Base-by-base conservation (phyloP, 1,140 invertebrate species). In the Cydia splendana region DNA sequence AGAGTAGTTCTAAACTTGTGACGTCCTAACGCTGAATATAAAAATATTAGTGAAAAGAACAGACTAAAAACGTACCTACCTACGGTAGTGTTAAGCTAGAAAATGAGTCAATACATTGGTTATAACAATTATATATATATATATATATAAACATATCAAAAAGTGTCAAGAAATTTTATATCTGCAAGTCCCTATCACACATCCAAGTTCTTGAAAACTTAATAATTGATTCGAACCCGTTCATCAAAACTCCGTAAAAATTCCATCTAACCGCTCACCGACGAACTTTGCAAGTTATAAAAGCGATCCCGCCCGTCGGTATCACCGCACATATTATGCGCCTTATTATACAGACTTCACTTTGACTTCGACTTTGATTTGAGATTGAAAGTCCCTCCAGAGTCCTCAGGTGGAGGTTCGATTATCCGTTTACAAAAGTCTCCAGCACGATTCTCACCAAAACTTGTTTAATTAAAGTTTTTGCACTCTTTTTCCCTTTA, bases 391-490 rank as follows among this genome's bases (percentile, higher is more conserved):
- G 83, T 75, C 69, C 76, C 76, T 75, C 77, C 77, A 84, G 78
- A 76, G 78, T 85, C 83, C 82, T 89, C 88, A 91, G 90, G 88
- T 91, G 86, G 84, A 84, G 83, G 82, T 88, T 89, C 85, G 87
- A 89, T 91, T 92, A 91, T 90, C 84, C 88, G 87, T 89, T 92
- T 89, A 91, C 84, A 91, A 88, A 90, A 91, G 87, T 91, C 89
- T 84, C 77, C 80, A 76, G 81, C 87, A 85, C 89, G 81, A 91
- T 92, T 89, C 89, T 83, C 84, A 84, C 81, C 85, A 82, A 71
- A 92, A 91, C 88, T 92, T 92, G 88, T 92, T 92, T 92, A 92
- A 92, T 92, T 92, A 91, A 92, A 92, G 84, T 92, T 92, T 84
- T 88, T 85, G 85, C 90, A 92, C 89, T 89, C 90, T 92, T 92